Base-by-base conservation (phyloP, 1,140 invertebrate species). In the Fopius arisanus region DNA sequence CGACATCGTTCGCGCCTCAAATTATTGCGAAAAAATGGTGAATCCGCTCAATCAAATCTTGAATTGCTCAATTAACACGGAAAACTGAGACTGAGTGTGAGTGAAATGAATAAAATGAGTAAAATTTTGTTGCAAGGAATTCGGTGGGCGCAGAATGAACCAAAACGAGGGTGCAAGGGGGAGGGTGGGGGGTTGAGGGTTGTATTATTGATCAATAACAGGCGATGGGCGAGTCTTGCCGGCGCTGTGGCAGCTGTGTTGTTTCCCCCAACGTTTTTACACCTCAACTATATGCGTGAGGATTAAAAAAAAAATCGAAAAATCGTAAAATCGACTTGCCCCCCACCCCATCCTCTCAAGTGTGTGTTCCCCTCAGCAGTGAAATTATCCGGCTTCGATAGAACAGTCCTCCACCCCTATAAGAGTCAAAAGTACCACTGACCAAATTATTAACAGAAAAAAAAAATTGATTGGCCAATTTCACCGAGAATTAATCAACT, bases 161-260 rank as follows among this genome's bases (percentile, higher is more conserved):
- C 33, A 37, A 37, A 37, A 7, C 33, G 33, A 51, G 43, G 43
- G 43, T 12, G 7, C 43, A n/a, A n/a, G n/a, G n/a, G 54, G 7
- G 6, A 59, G 16, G 3, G 54, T 26, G 28, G 4, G 79, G 77
- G 77, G 80, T 83, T 80, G 79, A 76, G 77, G 80, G 81, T 77
- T 82, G 75, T 85, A 83, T 86, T 87, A 87, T 87, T 86, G 86
- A 87, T 87, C 84, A 86, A 84, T 84, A 81, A 79, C 78, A 77
- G 81, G 78, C 79, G 78, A 84, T 84, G 82, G 80, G 77, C 78
- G 82, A 81, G 75, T 82, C 78, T 81, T 84, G 83, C 81, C 81
- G 83, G 81, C 80, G 80, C 62, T 10, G 81, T 80, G 81, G 81
- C 83, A 83, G 82, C 84, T 84, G 83, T 16, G 29, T 85, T 79